Evolutionary conservation across 2,113 vertebrate genomes (phyloP).

Genomic region (Sinocyclocheilus anophthalmus): DNA sequence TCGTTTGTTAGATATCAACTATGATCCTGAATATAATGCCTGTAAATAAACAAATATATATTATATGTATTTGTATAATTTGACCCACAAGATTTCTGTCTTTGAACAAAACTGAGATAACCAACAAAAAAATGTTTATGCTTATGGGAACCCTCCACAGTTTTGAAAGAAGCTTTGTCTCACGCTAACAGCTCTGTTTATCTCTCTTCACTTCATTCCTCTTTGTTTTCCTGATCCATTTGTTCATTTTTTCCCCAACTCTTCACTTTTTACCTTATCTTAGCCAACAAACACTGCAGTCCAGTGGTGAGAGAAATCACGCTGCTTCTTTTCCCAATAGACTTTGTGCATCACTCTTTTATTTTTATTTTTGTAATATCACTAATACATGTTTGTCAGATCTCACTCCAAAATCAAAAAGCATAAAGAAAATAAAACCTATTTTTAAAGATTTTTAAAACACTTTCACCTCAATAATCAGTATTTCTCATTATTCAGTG

Average conservation of each 20-base stretch:
- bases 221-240: conserved; percentile 57
- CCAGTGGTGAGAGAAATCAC: conserved; percentile 22
- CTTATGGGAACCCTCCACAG: conserved; percentile 62
- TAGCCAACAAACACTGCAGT: not conserved
- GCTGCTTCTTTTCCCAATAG: not conserved
- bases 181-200: conserved; percentile 31
- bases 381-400: no score
- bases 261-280: conserved; percentile 12
- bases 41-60: conserved; percentile 82
- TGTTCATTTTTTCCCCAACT: not conserved
- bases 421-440: no score
- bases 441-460: no score
- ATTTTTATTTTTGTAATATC: no score
- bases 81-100: conserved; percentile 70
- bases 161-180: conserved; percentile 58
- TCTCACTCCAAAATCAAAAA: not conserved
- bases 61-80: conserved; percentile 82
- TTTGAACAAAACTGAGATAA: conserved; percentile 62
- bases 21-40: conserved; percentile 73
- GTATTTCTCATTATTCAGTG: no score
- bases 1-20: conserved; percentile 73
- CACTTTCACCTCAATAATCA: no score
- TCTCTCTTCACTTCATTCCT: conserved; percentile 55
- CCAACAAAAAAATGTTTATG: conserved; percentile 52
- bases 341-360: not conserved